Base-by-base conservation (phyloP, 2,797 vertebrate species). In the Gastrophryne carolinensis region DNA sequence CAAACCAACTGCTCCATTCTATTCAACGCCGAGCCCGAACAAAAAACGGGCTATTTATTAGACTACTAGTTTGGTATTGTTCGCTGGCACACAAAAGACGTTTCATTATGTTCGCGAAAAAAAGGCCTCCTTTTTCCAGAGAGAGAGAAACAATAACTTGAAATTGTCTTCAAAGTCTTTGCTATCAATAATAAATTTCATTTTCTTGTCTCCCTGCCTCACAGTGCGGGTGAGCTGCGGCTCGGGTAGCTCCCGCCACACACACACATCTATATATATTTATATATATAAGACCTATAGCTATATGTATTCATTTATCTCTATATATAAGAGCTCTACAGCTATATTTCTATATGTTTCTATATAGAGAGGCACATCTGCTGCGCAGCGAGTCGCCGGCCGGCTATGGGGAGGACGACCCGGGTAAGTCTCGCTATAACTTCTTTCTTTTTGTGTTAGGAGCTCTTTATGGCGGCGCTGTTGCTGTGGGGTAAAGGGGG, bases 11-110 rank as follows among this genome's bases (percentile, higher is more conserved):
- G 95, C 94, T 97, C 94, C 83, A 90, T 86, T 91, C 94, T 91
- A 96, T 97, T 97, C 96, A 96, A 91, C 88, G 92, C 89, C 87
- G 90, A 92, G 87, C 82, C 88, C 88, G 91, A 92, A 93, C 92
- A 93, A 94, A 95, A 96, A 92, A 94, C 93, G 93, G 95, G 92
- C 95, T 94, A 94, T 98, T 98, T 96, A 96, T 95, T 95, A 95
- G 94, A 94, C 95, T 93, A 94, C 94, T 97, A 95, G 94, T 97
- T 96, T 95, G 92, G 92, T 92, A 97, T 98, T 98, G 96, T 98
- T 98, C 94, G 61, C 88, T 80, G 91, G 90, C 86, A 87, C 94
- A 98, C 96, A 98, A 98, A 98, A 95, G 95, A 86, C 91, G 89
- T 90, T 94, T 92, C 94, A 96, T 97, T 96, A 93, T 96, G 95